Base-by-base conservation (phyloP, 2,797 vertebrate genomes). In the Trachurus trachurus region DNA sequence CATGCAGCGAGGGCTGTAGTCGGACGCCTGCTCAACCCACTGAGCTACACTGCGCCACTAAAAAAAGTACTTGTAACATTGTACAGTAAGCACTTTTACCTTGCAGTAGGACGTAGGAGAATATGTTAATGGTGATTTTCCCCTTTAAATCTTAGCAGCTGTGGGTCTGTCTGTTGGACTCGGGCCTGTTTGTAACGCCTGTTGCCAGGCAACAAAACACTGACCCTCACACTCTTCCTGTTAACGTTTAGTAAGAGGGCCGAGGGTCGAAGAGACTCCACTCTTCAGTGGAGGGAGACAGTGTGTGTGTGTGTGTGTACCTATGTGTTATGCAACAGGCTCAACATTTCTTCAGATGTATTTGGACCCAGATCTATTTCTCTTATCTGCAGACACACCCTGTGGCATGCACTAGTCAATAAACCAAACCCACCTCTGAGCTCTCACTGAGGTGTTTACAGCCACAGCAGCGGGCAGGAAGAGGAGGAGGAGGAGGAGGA, bases 311-410 rank as follows among this genome's bases (percentile, higher is more conserved):
- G 61, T 49, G 31, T 26, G 40, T 26, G 59, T 42, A 21, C 6
- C 42, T 31, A 45, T 37, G 31, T 39, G 44, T 72, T 58, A 16
- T 13, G 13, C 26, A 68, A 47, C 13, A 19, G n/a, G 2, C 31
- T 12, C 37, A 2, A 31, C 26, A 57, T 52, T 56, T 82, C 76
- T 65, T 68, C 56, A 29, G 21, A 44, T 63, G 1, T 49, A 66
- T 83, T 66, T 79, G 69, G 39, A 29, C 19, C 58, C n/a, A 26
- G 40, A 66, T 34, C 53, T 5, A 1, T 37, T 10, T 1, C 56
- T 19, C 71, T 87, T 87, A 87, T 91, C 88, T 34, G 44, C 45
- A 5, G 60, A 64, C 86, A 9, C 80, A 0, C 84, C 85, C 67
- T 21, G 31, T 39, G 81, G 79, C 52, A 40, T 8, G 11, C 40